These are phyloP conservation scores for Caenorhabditis tropicalis DNA, from an alignment of 1,140 invertebrate species.

Conservation along the genomic window DNA sequence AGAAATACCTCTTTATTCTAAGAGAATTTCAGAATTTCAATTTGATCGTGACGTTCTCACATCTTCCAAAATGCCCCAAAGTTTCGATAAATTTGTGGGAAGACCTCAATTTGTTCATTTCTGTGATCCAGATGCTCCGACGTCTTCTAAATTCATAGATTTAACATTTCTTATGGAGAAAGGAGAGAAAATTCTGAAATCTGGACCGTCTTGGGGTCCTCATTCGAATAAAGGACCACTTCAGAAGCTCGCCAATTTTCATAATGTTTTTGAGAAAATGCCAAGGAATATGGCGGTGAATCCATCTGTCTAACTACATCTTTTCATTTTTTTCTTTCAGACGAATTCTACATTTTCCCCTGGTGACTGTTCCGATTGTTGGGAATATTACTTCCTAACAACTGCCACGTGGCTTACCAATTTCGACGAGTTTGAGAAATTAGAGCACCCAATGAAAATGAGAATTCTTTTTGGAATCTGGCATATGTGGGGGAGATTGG, in stretches of 20 bases:
- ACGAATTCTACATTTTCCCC: neutral
- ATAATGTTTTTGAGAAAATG: conserved; percentile 21
- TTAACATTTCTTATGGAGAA: neutral
- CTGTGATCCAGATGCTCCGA: conserved; percentile 8
- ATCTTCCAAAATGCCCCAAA: neutral
- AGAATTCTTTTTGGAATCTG: neutral
- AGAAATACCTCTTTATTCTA: no score
- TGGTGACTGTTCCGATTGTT: conserved; percentile 10
- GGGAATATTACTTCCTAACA: conserved; percentile 15
- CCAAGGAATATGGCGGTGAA: conserved; percentile 1
- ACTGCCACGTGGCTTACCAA: conserved; percentile 9
- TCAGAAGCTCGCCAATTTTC: neutral
- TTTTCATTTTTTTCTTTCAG: neutral
- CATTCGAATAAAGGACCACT: neutral
- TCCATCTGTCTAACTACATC: no score
- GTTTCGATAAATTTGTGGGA: conserved; percentile 23
- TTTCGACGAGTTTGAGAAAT: conserved; percentile 27
- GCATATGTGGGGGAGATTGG: conserved; percentile 18
- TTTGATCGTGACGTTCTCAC: neutral
- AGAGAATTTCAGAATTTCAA: neutral
- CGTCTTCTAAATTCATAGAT: neutral
- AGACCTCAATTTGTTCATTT: conserved; percentile 13
- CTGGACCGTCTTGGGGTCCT: neutral
- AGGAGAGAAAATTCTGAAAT: conserved; percentile 4
- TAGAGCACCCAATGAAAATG: conserved; percentile 8